Evolutionary conservation across 2,888 invertebrate species (phyloP).

Genomic region (Hypolimnas misippus): DNA sequence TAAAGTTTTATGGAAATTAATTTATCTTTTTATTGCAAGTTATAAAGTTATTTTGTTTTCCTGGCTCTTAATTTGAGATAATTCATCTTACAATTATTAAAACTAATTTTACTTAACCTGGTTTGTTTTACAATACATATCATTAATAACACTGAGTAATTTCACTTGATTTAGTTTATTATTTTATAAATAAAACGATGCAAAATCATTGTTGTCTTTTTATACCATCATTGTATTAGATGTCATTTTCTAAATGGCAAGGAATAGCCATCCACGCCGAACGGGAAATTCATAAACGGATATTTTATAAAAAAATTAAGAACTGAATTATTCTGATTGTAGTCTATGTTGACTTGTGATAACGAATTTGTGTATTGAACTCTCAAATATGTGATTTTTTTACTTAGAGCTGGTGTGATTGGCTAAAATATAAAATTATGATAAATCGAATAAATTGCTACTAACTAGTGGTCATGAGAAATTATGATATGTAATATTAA

Average conservation of each 20-base stretch:
- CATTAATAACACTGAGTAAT: too few species aligned
- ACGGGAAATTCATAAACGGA: conserved; percentile 51
- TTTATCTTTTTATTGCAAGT: background rate
- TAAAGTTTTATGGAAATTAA: conserved; percentile 53
- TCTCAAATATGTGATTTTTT: conserved; percentile 26
- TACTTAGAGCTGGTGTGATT: background rate
- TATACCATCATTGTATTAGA: background rate
- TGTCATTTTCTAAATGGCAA: background rate
- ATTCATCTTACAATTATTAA: too few species aligned
- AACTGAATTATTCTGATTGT: conserved; percentile 32
- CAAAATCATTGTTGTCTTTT: too few species aligned
- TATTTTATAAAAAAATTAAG: conserved; percentile 50
- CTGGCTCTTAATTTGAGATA: too few species aligned
- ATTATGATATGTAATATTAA: background rate
- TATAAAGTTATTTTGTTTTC: too few species aligned
- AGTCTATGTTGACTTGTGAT: conserved; percentile 46
- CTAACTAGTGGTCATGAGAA: background rate
- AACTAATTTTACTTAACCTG: too few species aligned
- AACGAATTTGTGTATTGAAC: conserved; percentile 45
- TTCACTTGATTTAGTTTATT: too few species aligned
- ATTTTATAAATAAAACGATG: too few species aligned
- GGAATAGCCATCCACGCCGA: conserved; percentile 53
- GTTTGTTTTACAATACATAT: too few species aligned
- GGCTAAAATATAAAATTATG: conserved; percentile 5
- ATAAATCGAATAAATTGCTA: background rate